Base-by-base conservation (phyloP, 1,140 invertebrate genomes). In the Drosophila sturtevanti region DNA sequence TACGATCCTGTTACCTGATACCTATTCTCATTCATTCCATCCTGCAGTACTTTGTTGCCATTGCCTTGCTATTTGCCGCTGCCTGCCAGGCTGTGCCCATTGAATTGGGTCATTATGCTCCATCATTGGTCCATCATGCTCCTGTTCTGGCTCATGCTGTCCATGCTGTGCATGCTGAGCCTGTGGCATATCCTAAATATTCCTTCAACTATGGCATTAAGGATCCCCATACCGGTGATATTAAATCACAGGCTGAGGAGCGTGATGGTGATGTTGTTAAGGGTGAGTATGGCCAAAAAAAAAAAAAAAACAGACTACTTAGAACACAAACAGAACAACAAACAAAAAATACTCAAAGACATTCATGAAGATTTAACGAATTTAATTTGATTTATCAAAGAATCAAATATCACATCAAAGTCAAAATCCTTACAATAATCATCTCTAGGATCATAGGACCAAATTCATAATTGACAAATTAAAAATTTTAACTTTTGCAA, bases 221-320 rank as follows among this genome's bases (percentile, higher is more conserved):
- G 86, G 93, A 93, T 89, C 92, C 91, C 59, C 93, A 93, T 68
- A 95, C 94, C 37, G 94, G 94, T 7, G 94, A 95, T 72, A 93
- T 94, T 5, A 95, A 95, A 87, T 93, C 93, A n/a, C 94, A 95
- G 72, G 93, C 93, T 63, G 94, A 95, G 91, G 93, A 93, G 63
- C 91, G 94, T 66, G 93, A 94, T 63, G 94, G 94, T 31, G 94
- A 94, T 77, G 92, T 92, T n/a, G 94, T 94, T 16, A 93, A 93
- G 76, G 94, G 82, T 87, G 9, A 82, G 79, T 75, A 37, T 2
- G 9, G 14, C 16, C 4, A 48, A 58, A 58, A n/a, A 7, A 48
- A 60, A 60, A 60, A 10, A 24, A 24, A 24, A 2, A 60, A 10
- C 1, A 24, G 4, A 2, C 1, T 24, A 60, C 37, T 34, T 58